These are phyloP conservation scores for Epinephelus lanceolatus DNA, from an alignment of 2,113 vertebrate genomes.

Conservation along the genomic window DNA sequence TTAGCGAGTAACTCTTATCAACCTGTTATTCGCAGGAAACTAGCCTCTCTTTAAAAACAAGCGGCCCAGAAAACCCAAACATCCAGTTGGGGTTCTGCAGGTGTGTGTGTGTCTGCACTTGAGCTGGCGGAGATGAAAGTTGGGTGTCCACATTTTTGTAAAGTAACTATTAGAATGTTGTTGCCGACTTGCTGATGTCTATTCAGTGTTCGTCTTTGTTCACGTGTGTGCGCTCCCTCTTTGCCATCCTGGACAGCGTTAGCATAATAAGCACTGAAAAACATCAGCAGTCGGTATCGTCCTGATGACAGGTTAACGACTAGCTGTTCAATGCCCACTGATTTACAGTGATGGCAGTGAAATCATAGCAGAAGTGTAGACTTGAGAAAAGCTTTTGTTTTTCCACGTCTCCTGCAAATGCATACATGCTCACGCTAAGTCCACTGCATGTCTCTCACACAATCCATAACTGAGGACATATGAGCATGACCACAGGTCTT, in stretches of 20 bases:
- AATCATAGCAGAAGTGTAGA: constrained; percentile 11
- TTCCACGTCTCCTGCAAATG: not conserved
- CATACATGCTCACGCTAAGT: not conserved
- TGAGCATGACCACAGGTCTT: not conserved
- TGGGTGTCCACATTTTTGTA: not conserved
- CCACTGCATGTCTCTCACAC: constrained; percentile 3
- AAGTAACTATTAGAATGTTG: constrained; percentile 6
- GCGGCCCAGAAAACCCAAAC: constrained; percentile 52
- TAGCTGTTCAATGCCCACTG: constrained; percentile 8
- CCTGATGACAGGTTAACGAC: constrained; percentile 55
- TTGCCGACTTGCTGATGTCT: constrained; percentile 20
- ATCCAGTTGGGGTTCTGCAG: constrained; percentile 24
- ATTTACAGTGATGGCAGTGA: constrained; percentile 45
- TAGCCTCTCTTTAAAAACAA: constrained; percentile 51
- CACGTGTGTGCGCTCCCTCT: not conserved
- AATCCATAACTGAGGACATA: constrained; percentile 21
- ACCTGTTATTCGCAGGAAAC: constrained; percentile 51
- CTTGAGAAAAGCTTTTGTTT: constrained; percentile 30
- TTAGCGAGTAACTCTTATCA: constrained; percentile 59
- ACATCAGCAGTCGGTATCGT: constrained; percentile 27
- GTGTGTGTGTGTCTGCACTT: constrained; percentile 26
- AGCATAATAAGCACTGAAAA: constrained; percentile 2
- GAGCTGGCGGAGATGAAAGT: constrained; percentile 37
- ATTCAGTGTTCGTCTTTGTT: not conserved
- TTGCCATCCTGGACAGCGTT: constrained; percentile 20